phyloP scores from a whole-genome alignment of 2,113 vertebrate species.

The Dicrurus megarhynchus region DNA sequence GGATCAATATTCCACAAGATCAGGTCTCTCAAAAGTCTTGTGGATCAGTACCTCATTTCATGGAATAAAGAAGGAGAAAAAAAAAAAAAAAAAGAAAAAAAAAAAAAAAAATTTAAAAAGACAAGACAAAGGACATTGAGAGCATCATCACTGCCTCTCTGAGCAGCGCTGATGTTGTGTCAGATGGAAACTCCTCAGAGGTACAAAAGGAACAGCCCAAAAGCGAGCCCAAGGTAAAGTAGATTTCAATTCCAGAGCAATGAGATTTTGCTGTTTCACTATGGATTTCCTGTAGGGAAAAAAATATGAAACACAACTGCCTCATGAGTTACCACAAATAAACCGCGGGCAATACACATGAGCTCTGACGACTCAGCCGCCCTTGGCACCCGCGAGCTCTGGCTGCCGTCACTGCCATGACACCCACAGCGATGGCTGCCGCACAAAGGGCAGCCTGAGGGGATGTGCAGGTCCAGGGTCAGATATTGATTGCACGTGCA shows the following conservation, averaged over 20 bases:
- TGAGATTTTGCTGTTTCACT: background rate
- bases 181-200: background rate
- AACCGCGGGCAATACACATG: fast-evolving
- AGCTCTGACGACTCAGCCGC: background rate
- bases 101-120: background rate
- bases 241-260: background rate
- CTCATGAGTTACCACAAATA: background rate
- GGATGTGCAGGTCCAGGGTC: background rate
- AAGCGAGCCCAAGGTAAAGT: background rate
- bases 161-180: background rate
- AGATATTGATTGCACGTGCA: fast-evolving
- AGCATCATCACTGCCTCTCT: no score
- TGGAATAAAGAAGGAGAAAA: background rate
- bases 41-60: background rate
- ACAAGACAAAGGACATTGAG: background rate
- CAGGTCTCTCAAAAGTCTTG: background rate
- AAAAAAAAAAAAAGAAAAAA: background rate
- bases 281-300: background rate
- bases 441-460: background rate
- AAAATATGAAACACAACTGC: no score
- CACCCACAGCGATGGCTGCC: fast-evolving
- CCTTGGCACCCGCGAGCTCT: fast-evolving
- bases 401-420: fast-evolving
- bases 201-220: background rate
- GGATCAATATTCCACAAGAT: fast-evolving